Conservation (phyloP, 2,113 vertebrate species). For the Martes martes region DNA sequence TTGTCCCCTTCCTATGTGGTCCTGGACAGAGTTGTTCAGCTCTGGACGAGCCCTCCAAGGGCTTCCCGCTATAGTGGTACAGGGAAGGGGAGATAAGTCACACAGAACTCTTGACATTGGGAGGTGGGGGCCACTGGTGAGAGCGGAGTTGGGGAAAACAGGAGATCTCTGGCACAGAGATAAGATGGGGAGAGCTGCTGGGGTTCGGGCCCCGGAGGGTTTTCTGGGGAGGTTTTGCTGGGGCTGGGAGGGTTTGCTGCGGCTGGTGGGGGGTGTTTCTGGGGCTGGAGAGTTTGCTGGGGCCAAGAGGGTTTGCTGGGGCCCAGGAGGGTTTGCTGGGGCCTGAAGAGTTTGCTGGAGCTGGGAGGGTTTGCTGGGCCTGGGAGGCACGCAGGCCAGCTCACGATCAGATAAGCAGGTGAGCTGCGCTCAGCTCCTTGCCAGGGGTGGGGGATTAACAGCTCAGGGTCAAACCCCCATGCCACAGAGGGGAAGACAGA, state of each 20-base stretch:
- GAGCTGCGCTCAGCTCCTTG: neutral
- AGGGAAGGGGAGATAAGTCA: neutral
- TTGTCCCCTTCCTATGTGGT: neutral
- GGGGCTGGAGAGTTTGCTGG: neutral
- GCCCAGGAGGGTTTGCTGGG: neutral
- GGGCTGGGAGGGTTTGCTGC: neutral
- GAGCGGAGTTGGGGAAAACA: neutral
- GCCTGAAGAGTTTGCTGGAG: neutral
- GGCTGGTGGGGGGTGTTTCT: too few relatives aligned
- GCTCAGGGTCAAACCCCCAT: neutral
- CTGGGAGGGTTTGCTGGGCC: neutral
- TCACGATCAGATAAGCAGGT: neutral
- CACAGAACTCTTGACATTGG: neutral
- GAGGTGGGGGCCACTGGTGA: neutral
- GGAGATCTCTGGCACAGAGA: neutral
- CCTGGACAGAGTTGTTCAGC: neutral
- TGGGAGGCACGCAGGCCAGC: accelerated
- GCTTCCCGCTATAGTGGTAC: neutral
- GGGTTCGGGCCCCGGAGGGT: neutral
- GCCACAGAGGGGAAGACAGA: neutral
- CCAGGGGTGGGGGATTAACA: neutral
- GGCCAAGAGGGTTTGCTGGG: neutral
- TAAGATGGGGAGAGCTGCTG: neutral
- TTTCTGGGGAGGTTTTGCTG: neutral
- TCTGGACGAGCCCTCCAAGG: neutral